phyloP scores from a whole-genome alignment of 2,113 vertebrate genomes.

The Electrona antarctica region DNA sequence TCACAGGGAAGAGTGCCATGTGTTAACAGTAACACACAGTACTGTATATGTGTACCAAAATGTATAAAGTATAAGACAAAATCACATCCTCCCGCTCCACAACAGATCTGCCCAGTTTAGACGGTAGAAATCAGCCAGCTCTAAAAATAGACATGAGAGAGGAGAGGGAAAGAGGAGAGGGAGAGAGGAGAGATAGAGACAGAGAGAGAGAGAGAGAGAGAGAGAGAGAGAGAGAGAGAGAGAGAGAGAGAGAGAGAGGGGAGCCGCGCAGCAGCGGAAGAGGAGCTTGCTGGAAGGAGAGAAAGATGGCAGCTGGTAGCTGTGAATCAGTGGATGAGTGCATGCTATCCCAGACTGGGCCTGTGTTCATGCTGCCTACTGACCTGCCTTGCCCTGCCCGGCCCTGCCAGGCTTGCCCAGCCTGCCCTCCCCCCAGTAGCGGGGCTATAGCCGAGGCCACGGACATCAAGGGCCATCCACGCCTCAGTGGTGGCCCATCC shows the following conservation, averaged over 20 bases:
- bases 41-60: slow-evolving; percentile 23
- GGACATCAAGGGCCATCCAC: slow-evolving; percentile 35
- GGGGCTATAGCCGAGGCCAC: slow-evolving; percentile 42
- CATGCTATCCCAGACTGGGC: slow-evolving; percentile 73
- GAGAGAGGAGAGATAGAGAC: slow-evolving; percentile 3
- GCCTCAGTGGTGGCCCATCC: slow-evolving; percentile 40
- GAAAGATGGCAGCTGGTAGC: slow-evolving; percentile 77
- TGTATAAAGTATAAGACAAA: slow-evolving; percentile 49
- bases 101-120: slow-evolving; percentile 77
- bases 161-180: slow-evolving; percentile 1
- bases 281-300: slow-evolving; percentile 70
- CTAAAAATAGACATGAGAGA: slow-evolving; percentile 81
- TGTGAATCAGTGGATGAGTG: slow-evolving; percentile 58
- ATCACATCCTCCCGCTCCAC: slow-evolving; percentile 68
- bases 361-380: slow-evolving; percentile 52
- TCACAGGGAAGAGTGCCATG: slow-evolving; percentile 26
- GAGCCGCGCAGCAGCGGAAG: slow-evolving; percentile 69
- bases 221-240: slow-evolving; percentile 46
- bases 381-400: slow-evolving; percentile 45
- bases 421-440: slow-evolving; percentile 55
- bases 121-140: slow-evolving; percentile 79
- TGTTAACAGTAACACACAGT: slow-evolving; percentile 15
- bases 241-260: slow-evolving; percentile 45
- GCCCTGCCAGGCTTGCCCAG: slow-evolving; percentile 8
- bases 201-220: slow-evolving; percentile 46